Evolutionary conservation across 2,888 invertebrate species (phyloP), one percentile per base, ranked within the genome.

Genomic region (Dasypogon diadema): DNA sequence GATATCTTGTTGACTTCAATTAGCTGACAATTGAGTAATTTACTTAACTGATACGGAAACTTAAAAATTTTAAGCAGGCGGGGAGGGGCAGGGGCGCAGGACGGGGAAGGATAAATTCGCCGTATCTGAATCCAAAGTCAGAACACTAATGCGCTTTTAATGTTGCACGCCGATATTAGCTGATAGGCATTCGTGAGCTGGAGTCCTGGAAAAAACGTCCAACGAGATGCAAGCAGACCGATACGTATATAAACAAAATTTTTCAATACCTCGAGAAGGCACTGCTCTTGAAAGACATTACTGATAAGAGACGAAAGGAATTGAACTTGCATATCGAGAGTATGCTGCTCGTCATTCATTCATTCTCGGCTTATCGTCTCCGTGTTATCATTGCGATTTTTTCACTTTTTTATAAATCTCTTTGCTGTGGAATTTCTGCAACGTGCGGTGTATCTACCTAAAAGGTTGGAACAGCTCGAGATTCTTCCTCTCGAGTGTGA

Each of bases 1-100:
- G 54, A 70, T 54, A 70, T 54, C 51, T 30, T 70, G 54, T 70
- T 70, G 51, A 54, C 30, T 70, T 70, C 70, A 70, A 70, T 70
- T 70, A 70, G 34, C 70, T 51, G 70, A 54, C 70, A 70, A 70
- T 70, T 70, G 70, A 54, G 51, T 70, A 70, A 70, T 70, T 70
- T 70, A 70, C 70, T 70, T 70, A 70, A 70, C 70, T 70, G 70
- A 70, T 70, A 70, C 34, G 34, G 70, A 68, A 54, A 70, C 18
- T 54, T 34, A 54, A 51, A 70, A 70, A 70, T 54, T 34, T 54
- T 21, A 16, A 16, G 26, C 70, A 34, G 54, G n/a, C 54, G 30
- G 30, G 16, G 30, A 37, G 30, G 18, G 21, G 54, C 12, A 54
- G 4, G 12, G 21, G 1, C 18, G 51, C 16, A 21, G 14, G 14